Evolutionary conservation across 2,797 vertebrate genomes (phyloP).

Genomic region (Rhadinocentrus ornatus): DNA sequence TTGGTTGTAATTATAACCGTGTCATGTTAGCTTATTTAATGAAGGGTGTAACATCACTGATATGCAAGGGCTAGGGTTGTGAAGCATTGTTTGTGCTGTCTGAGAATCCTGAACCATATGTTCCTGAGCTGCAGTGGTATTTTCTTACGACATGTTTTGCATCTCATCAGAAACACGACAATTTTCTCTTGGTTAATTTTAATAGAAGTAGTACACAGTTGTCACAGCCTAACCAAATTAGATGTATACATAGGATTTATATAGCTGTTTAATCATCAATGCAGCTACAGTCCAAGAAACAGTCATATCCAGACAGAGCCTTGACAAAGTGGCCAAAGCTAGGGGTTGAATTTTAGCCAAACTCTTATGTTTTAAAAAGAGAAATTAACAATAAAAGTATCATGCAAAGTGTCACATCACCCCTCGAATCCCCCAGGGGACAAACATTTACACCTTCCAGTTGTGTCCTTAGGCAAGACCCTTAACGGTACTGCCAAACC

Average conservation of each 20-base stretch:
- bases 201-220: background rate
- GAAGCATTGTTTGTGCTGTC: background rate
- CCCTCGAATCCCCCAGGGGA: too few species aligned
- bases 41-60: background rate
- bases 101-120: conserved; percentile 2
- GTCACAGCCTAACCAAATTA: background rate
- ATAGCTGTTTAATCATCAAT: background rate
- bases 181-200: conserved; percentile 1
- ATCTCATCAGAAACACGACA: background rate
- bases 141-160: background rate
- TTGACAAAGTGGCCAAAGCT: conserved; percentile 1
- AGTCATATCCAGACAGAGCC: background rate
- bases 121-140: background rate
- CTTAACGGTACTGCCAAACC: too few species aligned
- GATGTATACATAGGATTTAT: background rate
- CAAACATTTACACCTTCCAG: too few species aligned
- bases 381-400: background rate
- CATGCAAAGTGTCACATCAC: background rate
- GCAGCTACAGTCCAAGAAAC: conserved; percentile 7
- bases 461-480: too few species aligned
- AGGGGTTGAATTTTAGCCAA: background rate
- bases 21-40: background rate
- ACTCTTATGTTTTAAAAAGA: background rate
- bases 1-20: conserved; percentile 7
- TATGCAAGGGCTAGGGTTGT: background rate